Percentiles rank a stretch among this genome's conserved stretches.
Evolutionary conservation across 2,797 vertebrate genomes (phyloP).

Genomic region (Thunnus albacares): DNA sequence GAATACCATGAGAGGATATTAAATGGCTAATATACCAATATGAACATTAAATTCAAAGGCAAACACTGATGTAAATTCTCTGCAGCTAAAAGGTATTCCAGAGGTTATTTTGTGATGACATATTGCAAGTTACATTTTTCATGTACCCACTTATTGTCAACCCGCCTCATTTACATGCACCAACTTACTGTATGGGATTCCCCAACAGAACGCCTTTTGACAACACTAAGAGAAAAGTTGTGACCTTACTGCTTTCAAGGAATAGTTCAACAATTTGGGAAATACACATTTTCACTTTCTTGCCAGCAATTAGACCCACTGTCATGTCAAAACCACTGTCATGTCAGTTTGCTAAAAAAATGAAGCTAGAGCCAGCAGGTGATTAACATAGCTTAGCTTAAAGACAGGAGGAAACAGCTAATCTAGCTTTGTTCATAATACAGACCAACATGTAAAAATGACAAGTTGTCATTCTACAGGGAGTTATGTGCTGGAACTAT

Average conservation of each 20-base stretch:
- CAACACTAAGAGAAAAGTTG: background rate
- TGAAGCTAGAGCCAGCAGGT: no score
- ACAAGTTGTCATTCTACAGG: no score
- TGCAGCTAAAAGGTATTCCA: background rate
- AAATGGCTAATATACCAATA: background rate
- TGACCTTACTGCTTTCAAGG: background rate
- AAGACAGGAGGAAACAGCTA: no score
- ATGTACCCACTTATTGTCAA: background rate
- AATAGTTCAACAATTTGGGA: background rate
- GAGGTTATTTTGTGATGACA: background rate
- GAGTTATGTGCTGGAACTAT: no score
- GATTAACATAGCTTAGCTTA: no score
- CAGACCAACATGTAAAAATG: no score
- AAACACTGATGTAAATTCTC: background rate
- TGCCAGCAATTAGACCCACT: no score
- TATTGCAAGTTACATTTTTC: background rate
- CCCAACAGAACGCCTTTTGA: background rate
- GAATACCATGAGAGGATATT: conserved; percentile 24
- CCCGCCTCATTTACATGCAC: background rate
- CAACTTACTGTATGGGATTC: no score
- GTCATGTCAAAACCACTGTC: no score
- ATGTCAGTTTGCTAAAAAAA: no score
- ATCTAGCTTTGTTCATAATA: no score
- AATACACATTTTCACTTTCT: no score
- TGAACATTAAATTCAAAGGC: background rate